These are phyloP conservation scores for Pristionchus japonicus DNA, from an alignment of 2,888 invertebrate species.

Conservation along the genomic window DNA sequence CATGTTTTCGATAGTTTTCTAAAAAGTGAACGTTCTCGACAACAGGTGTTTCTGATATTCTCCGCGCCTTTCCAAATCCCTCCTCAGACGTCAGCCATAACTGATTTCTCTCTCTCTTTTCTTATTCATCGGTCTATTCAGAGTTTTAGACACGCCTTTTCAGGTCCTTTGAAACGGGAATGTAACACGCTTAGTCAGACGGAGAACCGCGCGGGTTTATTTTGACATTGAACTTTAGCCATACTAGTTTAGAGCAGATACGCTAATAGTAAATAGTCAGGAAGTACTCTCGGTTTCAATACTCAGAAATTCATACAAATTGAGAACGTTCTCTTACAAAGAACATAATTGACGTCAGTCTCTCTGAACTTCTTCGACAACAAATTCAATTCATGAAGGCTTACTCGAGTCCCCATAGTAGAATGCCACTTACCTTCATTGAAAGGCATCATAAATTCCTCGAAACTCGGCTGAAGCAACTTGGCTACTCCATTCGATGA, in stretches of 20 bases:
- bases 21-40: background rate
- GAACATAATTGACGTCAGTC: background rate
- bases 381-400: background rate
- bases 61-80: background rate
- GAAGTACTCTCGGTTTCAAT: no score
- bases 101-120: background rate
- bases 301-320: background rate
- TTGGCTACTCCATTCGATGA: background rate
- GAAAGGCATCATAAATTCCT: background rate
- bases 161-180: background rate
- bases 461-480: background rate
- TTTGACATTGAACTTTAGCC: background rate
- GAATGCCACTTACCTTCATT: constrained; percentile 20
- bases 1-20: no score
- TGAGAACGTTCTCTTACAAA: background rate
- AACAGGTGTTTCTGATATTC: background rate
- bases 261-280: background rate
- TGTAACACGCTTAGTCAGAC: background rate
- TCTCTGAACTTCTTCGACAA: background rate
- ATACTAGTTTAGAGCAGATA: background rate
- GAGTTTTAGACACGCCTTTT: background rate
- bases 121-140: background rate
- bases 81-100: background rate
- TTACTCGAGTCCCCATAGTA: background rate
- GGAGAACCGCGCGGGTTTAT: background rate